A percentile compares a stretch with the other conserved stretches of the same genome.
These are phyloP conservation scores for Amaurobius ferox DNA, from an alignment of 2,888 invertebrate genomes.

Conservation along the genomic window DNA sequence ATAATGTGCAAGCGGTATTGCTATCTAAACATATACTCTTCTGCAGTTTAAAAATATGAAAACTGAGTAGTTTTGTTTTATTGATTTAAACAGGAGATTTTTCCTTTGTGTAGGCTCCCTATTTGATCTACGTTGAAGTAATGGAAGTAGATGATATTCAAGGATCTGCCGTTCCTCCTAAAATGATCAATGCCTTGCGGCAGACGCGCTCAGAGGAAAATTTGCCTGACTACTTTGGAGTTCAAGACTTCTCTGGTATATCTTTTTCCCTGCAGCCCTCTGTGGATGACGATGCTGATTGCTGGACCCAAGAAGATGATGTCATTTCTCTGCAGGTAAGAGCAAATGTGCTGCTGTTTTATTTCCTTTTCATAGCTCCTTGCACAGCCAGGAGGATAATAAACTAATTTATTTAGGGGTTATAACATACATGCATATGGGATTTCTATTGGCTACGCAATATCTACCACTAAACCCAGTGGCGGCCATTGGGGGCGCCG, in stretches of 20 bases:
- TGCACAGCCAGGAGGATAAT: too few species aligned
- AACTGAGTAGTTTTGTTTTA: neutral
- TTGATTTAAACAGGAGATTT: neutral
- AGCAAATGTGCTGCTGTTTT: neutral
- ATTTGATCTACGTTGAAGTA: constrained; percentile 98
- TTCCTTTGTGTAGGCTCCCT: constrained; percentile 86
- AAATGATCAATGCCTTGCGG: constrained; percentile 83
- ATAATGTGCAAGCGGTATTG: too few species aligned
- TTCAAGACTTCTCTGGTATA: constrained; percentile 73
- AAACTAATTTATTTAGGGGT: too few species aligned
- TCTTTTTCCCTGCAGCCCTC: constrained; percentile 78
- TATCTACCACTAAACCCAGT: too few species aligned
- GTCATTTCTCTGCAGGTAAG: constrained; percentile 87
- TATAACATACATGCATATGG: too few species aligned
- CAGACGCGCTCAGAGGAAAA: constrained; percentile 97
- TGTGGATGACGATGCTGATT: constrained; percentile 83
- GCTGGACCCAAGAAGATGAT: constrained; percentile 98
- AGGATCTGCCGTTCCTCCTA: constrained; percentile 91
- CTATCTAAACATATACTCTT: too few species aligned
- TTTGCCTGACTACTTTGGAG: constrained; percentile 80
- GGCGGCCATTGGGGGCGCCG: too few species aligned
- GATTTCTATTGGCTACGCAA: too few species aligned
- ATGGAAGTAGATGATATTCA: constrained; percentile 88
- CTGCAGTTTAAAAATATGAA: too few species aligned
- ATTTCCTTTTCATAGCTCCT: neutral